phyloP scores from a whole-genome alignment of 2,797 vertebrate genomes.

The Pseudochirops cupreus region DNA sequence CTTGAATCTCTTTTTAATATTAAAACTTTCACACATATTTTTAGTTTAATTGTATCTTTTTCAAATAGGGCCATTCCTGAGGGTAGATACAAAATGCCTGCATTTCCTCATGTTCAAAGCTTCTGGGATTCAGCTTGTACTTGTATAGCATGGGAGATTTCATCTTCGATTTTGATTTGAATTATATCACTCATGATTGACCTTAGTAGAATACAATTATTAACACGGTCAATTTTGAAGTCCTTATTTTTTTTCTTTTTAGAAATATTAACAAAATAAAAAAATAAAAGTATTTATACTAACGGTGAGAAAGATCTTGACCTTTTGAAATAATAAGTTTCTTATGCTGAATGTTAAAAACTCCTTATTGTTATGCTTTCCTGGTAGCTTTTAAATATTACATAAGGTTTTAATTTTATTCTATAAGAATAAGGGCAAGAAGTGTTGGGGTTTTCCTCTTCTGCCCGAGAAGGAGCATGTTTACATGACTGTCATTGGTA shows the following conservation, averaged over 20 bases:
- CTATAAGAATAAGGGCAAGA: not conserved
- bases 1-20: conserved; percentile 79
- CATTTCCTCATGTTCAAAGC: not conserved
- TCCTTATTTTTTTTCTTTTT: not conserved
- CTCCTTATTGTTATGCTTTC: not conserved
- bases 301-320: not conserved
- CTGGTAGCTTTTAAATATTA: not conserved
- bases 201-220: not conserved
- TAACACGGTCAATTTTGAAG: not conserved
- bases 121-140: conserved; percentile 33
- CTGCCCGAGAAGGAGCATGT: not conserved
- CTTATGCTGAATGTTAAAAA: not conserved
- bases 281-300: not conserved
- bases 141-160: not conserved
- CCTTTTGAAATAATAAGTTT: not conserved
- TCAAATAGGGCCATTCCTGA: conserved; percentile 80
- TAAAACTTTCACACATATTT: conserved; percentile 78
- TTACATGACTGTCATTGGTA: not conserved
- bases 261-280: not conserved
- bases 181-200: too few relatives aligned
- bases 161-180: not conserved
- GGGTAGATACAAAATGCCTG: conserved; percentile 80
- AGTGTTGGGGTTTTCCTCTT: not conserved
- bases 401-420: not conserved
- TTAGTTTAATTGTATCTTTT: conserved; percentile 77